Conservation (phyloP, 2,113 vertebrate species). For the Gulo gulo region DNA sequence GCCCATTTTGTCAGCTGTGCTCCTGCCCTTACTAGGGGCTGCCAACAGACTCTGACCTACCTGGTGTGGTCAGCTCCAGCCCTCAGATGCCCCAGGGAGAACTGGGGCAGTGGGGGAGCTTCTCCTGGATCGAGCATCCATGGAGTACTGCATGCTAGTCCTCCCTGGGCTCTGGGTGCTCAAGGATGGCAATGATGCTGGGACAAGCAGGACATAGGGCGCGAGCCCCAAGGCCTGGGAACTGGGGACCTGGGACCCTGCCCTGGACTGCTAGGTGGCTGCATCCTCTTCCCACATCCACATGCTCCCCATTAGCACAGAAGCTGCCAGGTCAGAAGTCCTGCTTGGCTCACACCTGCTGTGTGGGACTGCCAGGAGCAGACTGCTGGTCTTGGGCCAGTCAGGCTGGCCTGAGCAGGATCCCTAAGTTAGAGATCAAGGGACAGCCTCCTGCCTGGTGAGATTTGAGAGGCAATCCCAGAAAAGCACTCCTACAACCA, state of each 20-base stretch:
- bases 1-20: not conserved
- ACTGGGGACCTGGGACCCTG: not conserved
- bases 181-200: not conserved
- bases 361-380: not conserved
- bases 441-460: not conserved
- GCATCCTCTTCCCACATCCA: not conserved
- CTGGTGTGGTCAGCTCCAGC: not conserved
- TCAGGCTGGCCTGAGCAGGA: not conserved
- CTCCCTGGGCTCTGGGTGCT: too few species aligned
- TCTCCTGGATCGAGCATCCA: not conserved
- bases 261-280: too few species aligned
- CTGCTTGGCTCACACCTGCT: not conserved
- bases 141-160: accelerated
- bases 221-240: accelerated
- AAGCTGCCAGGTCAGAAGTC: not conserved
- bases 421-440: not conserved
- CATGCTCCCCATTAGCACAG: too few species aligned
- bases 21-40: not conserved
- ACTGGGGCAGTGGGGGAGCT: not conserved
- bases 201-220: not conserved
- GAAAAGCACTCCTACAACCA: not conserved
- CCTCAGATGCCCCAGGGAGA: not conserved
- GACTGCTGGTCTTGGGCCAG: not conserved
- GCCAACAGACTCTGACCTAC: not conserved
- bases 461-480: not conserved